phyloP scores from a whole-genome alignment of 2,113 vertebrate species.

The Ceyx margarethae region DNA sequence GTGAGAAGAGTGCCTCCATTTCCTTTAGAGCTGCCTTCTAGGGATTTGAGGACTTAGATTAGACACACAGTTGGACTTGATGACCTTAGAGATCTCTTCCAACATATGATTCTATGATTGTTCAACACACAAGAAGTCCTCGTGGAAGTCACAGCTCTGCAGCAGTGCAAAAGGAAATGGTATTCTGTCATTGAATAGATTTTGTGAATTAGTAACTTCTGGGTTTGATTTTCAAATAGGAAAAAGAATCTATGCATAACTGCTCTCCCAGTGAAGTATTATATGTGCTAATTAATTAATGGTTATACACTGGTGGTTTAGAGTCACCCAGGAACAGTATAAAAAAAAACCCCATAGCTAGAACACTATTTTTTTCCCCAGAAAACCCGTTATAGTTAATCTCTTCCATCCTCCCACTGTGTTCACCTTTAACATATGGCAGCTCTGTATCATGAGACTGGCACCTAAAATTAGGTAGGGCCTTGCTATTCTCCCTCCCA shows the following conservation, averaged over 20 bases:
- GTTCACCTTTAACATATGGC: conserved; percentile 66
- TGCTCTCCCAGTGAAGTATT: neutral
- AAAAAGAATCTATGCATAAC: neutral
- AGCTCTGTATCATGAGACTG: conserved; percentile 58
- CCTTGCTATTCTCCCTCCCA: conserved; percentile 66
- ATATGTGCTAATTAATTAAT: neutral
- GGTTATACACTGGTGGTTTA: neutral
- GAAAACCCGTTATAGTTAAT: conserved; percentile 8
- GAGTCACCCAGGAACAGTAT: neutral
- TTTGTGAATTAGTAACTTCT: neutral
- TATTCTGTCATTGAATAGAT: neutral
- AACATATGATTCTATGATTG: no score
- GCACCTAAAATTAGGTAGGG: conserved; percentile 58
- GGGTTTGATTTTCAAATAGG: neutral
- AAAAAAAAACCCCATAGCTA: neutral
- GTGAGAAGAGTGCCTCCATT: neutral
- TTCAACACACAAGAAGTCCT: neutral
- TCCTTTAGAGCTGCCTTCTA: neutral
- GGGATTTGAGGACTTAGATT: neutral
- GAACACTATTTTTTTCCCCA: neutral
- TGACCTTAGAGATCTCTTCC: no score
- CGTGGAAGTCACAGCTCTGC: neutral
- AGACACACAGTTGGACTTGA: neutral
- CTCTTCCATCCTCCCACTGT: conserved; percentile 44
- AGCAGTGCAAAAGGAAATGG: neutral